phyloP scores from a whole-genome alignment of 2,888 invertebrate species.

The Prosopocoilus inquinatus region DNA sequence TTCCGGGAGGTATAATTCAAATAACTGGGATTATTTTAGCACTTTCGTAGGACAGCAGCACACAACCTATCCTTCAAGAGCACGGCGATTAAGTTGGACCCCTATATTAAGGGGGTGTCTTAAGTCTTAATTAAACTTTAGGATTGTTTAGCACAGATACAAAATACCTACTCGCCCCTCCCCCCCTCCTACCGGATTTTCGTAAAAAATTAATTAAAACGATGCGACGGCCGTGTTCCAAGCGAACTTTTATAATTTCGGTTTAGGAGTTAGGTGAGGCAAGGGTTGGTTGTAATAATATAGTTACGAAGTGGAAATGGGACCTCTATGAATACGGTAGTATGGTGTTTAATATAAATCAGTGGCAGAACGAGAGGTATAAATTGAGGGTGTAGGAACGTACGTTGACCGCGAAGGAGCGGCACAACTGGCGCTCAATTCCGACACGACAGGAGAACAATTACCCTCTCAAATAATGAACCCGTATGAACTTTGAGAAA shows the following conservation, averaged over 20 bases:
- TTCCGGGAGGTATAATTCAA: no score
- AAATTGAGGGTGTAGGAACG: conserved; percentile 18
- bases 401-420: conserved; percentile 21
- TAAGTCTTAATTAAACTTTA: no score
- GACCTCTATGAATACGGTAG: conserved; percentile 13
- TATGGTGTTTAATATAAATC: conserved; percentile 15
- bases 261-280: not conserved
- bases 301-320: conserved; percentile 11
- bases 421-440: conserved; percentile 19
- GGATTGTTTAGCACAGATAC: no score
- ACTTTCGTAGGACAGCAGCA: no score
- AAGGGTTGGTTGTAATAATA: conserved; percentile 1
- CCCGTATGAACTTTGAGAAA: conserved; percentile 53
- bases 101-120: no score
- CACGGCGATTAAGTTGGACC: no score
- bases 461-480: conserved; percentile 47
- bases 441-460: conserved; percentile 31
- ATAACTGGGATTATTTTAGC: no score
- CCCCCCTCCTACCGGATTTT: no score
- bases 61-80: no score
- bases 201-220: no score
- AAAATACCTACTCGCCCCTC: no score
- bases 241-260: not conserved
- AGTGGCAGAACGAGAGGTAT: conserved; percentile 9
- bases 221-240: no score